Percentiles rank a stretch among this genome's conserved stretches.
Evolutionary conservation across 2,888 invertebrate genomes (phyloP).

Genomic region (Prosopocoilus inquinatus): DNA sequence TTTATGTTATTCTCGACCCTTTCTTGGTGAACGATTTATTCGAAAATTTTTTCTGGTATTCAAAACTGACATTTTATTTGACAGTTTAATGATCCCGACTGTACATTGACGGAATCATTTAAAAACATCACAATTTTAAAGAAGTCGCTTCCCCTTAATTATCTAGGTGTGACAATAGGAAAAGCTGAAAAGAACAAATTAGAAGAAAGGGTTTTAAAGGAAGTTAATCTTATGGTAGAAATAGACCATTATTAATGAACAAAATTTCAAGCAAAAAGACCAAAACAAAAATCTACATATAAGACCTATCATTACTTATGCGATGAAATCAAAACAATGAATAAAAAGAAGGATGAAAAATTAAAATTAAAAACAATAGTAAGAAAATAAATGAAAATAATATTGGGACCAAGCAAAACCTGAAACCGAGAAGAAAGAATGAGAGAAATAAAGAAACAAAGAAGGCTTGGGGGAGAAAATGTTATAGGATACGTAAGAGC

Average conservation of each 20-base stretch:
- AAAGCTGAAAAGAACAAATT: background rate
- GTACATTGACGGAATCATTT: no score
- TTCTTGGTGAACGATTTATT: no score
- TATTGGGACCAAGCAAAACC: constrained; percentile 11
- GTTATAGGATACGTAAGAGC: constrained; percentile 11
- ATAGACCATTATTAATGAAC: constrained; percentile 7
- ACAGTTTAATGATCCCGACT: no score
- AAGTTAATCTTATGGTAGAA: constrained; percentile 7
- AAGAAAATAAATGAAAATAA: constrained; percentile 9
- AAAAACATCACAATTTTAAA: no score
- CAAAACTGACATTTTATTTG: no score
- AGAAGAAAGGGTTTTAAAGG: background rate
- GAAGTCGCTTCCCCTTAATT: background rate
- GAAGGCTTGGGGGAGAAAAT: constrained; percentile 7
- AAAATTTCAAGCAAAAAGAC: no score
- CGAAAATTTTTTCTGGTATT: no score
- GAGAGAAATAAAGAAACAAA: constrained; percentile 6
- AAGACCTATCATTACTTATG: constrained; percentile 5
- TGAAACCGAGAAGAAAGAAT: constrained; percentile 5
- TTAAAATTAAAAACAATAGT: constrained; percentile 4
- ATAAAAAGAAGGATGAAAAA: no score
- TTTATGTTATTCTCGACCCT: no score
- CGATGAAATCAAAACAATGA: constrained; percentile 7
- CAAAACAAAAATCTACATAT: no score
- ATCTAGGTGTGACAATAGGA: background rate